Base-by-base conservation (phyloP, 2,113 vertebrate genomes). In the Oryctolagus cuniculus region DNA sequence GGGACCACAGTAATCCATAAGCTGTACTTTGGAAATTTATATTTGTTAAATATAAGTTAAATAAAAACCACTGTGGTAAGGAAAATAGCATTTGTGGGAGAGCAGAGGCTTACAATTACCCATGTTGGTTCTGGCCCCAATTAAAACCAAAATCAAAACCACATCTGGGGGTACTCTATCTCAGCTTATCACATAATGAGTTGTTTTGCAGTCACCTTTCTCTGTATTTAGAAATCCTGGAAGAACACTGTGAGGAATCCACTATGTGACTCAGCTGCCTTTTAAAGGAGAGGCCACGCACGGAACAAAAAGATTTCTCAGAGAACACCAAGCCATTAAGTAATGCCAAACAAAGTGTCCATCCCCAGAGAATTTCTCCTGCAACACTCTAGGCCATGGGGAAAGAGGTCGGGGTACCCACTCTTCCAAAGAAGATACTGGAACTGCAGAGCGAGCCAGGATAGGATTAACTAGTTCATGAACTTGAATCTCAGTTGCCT, bases 201-300 rank as follows among this genome's bases (percentile, higher is more conserved):
- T 69, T 87, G 51, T 74, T 80, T 64, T 80, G 36, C 25, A 83
- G 77, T 92, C 92, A 77, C 34, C 34, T 90, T 83, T 85, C 36
- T 22, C 34, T 83, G 27, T 63, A 55, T 83, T 84, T 84, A 78
- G 77, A 64, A 93, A 88, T 55, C 44, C 61, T 84, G 16, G 6
- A 44, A 80, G 38, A 72, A 83, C 24, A 53, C 80, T 6, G 19
- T 29, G 51, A 51, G 78, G 63, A 58, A 51, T 69, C 74, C 27
- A 25, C 3, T 51, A 64, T 15, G 34, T 58, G 44, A 22, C 58
- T 61, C 22, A 49, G 12, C 3, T 61, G 25, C 44, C n/a, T 78
- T 83, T 84, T 24, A 79, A 21, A 73, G n/a, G 22, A 63, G 17
- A 80, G 24, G n/a, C 5, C 72, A 72, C 38, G 63, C 9, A 16